Percentiles rank a stretch among this genome's conserved stretches.
These are phyloP conservation scores for Sinocyclocheilus anophthalmus DNA, from an alignment of 2,113 vertebrate species.

Conservation along the genomic window DNA sequence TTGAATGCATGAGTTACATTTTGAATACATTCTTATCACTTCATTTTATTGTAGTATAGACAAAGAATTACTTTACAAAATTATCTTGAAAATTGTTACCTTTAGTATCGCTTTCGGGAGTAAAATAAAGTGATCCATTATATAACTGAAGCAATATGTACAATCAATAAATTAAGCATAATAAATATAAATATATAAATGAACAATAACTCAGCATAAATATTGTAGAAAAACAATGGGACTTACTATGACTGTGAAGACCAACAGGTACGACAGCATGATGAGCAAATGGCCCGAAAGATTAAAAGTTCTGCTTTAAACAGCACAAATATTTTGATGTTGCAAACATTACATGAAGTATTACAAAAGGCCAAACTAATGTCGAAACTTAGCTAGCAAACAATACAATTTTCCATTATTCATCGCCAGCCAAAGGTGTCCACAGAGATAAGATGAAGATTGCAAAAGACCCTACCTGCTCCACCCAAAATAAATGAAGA, in stretches of 20 bases:
- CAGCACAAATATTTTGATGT: neutral
- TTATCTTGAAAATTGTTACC: neutral
- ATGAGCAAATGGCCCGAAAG: conserved; percentile 18
- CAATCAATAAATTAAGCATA: neutral
- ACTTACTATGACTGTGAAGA: conserved; percentile 65
- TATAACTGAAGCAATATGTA: neutral
- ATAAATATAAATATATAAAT: neutral
- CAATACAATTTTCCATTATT: neutral
- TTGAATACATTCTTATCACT: neutral
- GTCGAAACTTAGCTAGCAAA: neutral
- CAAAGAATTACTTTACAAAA: neutral
- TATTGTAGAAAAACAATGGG: neutral
- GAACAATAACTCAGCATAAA: neutral
- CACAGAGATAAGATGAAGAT: conserved; percentile 4
- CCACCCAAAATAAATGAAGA: neutral
- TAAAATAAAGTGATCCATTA: neutral
- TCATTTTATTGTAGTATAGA: neutral
- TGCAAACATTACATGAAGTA: neutral
- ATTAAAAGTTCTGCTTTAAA: conserved; percentile 24
- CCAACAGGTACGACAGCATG: conserved; percentile 61
- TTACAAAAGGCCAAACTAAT: neutral
- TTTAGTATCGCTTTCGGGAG: neutral
- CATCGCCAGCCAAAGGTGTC: neutral
- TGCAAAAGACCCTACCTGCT: neutral
- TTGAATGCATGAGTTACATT: neutral